These are phyloP conservation scores for Rhingia rostrata DNA, from an alignment of 2,888 invertebrate genomes.

Conservation along the genomic window DNA sequence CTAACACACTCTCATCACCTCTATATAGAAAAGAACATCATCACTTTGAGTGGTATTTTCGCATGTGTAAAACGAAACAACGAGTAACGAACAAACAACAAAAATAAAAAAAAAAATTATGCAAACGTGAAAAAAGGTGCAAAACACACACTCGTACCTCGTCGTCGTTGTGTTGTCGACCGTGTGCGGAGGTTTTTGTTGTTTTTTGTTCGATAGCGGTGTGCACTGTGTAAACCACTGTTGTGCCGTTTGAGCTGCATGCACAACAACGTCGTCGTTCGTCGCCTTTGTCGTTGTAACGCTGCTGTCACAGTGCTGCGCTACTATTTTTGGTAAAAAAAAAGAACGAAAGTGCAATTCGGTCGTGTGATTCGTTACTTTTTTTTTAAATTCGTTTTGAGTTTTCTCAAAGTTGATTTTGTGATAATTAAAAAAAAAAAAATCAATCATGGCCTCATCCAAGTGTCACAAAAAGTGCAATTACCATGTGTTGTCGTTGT, in stretches of 20 bases:
- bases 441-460: conserved; percentile 64
- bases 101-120: conserved; percentile 52
- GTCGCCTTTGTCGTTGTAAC: conserved; percentile 23
- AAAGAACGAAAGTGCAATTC: conserved; percentile 45
- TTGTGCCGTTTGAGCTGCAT: conserved; percentile 56
- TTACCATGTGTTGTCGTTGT: conserved; percentile 65
- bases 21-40: conserved; percentile 24
- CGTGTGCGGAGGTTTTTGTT: conserved; percentile 21
- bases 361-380: conserved; percentile 59
- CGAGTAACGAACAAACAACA: conserved; percentile 23
- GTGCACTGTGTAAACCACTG: conserved; percentile 48
- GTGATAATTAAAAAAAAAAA: conserved; percentile 17
- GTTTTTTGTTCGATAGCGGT: conserved; percentile 35
- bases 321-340: conserved; percentile 45
- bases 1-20: neutral
- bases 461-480: conserved; percentile 70
- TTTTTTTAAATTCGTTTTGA: conserved; percentile 10
- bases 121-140: conserved; percentile 72
- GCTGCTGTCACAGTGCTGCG: conserved; percentile 51
- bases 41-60: conserved; percentile 65
- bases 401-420: conserved; percentile 43
- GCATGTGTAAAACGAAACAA: conserved; percentile 41
- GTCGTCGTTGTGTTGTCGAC: conserved; percentile 15
- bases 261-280: conserved; percentile 41
- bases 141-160: conserved; percentile 52